Conservation (phyloP, 1,140 invertebrate genomes). For the Alviniconcha marisindica region DNA sequence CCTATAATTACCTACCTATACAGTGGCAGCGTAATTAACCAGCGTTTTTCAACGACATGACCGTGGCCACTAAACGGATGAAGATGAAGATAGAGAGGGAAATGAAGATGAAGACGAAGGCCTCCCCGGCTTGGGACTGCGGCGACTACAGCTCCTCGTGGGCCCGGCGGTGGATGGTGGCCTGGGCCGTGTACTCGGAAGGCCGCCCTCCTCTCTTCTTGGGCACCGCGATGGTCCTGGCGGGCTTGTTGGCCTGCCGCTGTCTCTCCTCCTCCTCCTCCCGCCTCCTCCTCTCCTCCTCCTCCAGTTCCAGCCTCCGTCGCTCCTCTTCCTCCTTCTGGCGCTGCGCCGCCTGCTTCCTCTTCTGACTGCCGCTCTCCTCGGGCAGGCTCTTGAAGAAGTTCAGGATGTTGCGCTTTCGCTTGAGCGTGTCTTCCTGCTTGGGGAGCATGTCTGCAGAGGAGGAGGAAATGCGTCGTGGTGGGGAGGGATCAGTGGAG, state of each 20-base stretch:
- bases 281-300: constrained; percentile 12
- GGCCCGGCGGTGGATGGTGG: constrained; percentile 21
- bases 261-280: background rate
- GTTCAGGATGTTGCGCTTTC: constrained; percentile 46
- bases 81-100: no score
- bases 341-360: background rate
- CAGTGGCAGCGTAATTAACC: no score
- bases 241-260: background rate
- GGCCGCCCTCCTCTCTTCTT: background rate
- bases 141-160: constrained; percentile 18
- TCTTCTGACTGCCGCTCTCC: background rate
- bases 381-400: constrained; percentile 32
- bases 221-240: background rate
- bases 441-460: constrained; percentile 34
- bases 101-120: no score
- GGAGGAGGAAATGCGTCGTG: constrained; percentile 9
- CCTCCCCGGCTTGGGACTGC: no score
- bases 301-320: background rate
- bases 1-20: no score
- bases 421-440: constrained; percentile 38
- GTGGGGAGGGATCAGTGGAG: no score
- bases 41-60: no score
- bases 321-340: constrained; percentile 13
- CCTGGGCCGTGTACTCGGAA: background rate
- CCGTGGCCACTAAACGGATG: no score